Conservation (phyloP, 2,888 invertebrate species). For the Syritta pipiens region DNA sequence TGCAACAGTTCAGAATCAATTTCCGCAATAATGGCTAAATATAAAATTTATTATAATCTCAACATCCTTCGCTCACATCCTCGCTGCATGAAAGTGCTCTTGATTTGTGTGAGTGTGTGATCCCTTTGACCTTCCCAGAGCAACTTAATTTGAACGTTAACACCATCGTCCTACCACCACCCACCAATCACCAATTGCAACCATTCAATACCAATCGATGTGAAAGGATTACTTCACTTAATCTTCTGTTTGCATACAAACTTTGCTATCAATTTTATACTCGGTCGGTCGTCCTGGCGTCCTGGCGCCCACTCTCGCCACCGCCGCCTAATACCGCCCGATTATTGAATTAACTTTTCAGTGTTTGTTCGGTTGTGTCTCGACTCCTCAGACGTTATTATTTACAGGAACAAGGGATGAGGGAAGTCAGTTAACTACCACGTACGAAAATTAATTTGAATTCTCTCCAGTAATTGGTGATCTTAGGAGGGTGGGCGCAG, state of each 20-base stretch:
- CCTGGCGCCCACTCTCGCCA: background rate
- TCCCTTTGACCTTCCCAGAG: background rate
- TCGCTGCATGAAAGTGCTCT: no score
- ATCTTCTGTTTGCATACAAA: slow-evolving; percentile 74
- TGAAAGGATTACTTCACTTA: slow-evolving; percentile 75
- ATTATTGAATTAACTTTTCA: slow-evolving; percentile 58
- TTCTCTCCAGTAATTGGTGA: slow-evolving; percentile 34
- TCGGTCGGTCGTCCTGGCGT: background rate
- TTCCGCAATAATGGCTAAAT: slow-evolving; percentile 3
- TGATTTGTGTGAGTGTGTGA: background rate
- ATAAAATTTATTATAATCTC: slow-evolving; percentile 15
- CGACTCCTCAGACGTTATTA: slow-evolving; percentile 24
- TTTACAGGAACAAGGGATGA: slow-evolving; percentile 12
- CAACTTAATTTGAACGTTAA: slow-evolving; percentile 9
- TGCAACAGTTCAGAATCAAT: slow-evolving; percentile 32
- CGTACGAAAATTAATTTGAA: slow-evolving; percentile 50
- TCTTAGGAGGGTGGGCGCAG: background rate
- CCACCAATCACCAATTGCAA: slow-evolving; percentile 17
- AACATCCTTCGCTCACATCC: slow-evolving; percentile 18
- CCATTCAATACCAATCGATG: slow-evolving; percentile 73
- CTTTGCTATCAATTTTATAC: slow-evolving; percentile 59
- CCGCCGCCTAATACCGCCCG: slow-evolving; percentile 14
- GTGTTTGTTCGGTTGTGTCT: slow-evolving; percentile 27
- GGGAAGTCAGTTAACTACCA: slow-evolving; percentile 16
- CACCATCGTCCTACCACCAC: background rate